Conservation (phyloP, 37 sponge, comb jelly and placozoan species). For the Beroe ovata region DNA sequence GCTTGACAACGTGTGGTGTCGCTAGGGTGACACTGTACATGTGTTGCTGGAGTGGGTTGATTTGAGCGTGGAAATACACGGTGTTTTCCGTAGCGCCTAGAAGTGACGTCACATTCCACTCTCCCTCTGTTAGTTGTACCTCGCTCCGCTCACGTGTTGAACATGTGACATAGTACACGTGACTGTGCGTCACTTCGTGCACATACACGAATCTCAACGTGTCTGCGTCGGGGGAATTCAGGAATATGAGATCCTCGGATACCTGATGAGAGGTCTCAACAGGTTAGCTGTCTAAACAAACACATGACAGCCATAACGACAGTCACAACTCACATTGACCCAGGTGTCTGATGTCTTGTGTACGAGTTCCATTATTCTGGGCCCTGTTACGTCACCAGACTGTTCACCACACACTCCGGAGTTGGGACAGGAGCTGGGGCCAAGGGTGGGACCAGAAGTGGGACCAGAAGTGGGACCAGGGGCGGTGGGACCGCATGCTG, state of each 20-base stretch:
- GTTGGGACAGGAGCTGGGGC: no score
- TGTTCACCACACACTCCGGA: no score
- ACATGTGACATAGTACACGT: conserved; percentile 19
- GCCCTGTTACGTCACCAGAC: no score
- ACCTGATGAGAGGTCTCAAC: no score
- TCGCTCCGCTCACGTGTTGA: background rate
- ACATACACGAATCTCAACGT: conserved; percentile 16
- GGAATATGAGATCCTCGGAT: conserved; percentile 23
- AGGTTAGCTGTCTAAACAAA: no score
- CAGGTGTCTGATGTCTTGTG: background rate
- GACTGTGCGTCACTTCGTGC: conserved; percentile 1
- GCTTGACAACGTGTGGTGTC: background rate
- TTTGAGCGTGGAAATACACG: conserved; percentile 45
- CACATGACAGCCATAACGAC: no score
- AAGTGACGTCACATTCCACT: conserved; percentile 36
- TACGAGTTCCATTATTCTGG: background rate
- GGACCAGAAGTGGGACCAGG: no score
- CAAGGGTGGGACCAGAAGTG: no score
- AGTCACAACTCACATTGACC: conserved; percentile 54
- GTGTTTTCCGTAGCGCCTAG: background rate
- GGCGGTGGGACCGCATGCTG: no score
- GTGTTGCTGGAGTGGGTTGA: conserved; percentile 49
- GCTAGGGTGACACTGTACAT: background rate
- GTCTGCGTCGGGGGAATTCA: background rate
- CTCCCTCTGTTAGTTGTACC: conserved; percentile 41